Evolutionary conservation across 2,113 vertebrate genomes (phyloP).

Genomic region (Neolamprologus brichardi): DNA sequence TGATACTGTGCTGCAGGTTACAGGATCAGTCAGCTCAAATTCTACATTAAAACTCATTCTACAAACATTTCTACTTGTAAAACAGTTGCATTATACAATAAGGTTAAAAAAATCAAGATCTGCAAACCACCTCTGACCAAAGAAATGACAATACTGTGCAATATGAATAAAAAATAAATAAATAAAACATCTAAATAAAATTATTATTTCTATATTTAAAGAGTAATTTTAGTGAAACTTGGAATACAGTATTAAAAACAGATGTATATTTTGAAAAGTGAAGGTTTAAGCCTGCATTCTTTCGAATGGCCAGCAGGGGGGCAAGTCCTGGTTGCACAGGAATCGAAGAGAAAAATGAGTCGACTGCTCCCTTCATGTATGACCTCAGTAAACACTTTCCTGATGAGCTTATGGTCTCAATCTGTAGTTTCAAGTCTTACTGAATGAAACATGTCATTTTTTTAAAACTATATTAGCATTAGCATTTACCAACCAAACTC

Average conservation of each 20-base stretch:
- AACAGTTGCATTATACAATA: background rate
- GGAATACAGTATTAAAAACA: background rate
- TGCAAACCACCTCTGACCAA: background rate
- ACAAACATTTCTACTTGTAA: background rate
- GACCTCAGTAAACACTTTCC: background rate
- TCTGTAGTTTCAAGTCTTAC: background rate
- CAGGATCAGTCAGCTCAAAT: background rate
- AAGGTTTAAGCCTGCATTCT: background rate
- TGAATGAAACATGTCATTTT: background rate
- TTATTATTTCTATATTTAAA: background rate
- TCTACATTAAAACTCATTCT: background rate
- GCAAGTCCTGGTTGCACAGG: background rate
- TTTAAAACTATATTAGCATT: accelerated
- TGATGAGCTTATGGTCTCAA: background rate
- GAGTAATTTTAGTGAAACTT: background rate
- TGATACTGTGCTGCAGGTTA: background rate
- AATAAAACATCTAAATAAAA: background rate
- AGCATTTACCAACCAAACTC: background rate
- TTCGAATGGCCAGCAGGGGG: background rate
- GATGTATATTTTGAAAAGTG: background rate
- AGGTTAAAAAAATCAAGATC: background rate
- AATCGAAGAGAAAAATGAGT: background rate
- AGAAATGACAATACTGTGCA: background rate
- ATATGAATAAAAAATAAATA: background rate
- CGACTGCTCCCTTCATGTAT: background rate